Conservation (phyloP, 2,113 vertebrate species). For the Bungarus multicinctus region DNA sequence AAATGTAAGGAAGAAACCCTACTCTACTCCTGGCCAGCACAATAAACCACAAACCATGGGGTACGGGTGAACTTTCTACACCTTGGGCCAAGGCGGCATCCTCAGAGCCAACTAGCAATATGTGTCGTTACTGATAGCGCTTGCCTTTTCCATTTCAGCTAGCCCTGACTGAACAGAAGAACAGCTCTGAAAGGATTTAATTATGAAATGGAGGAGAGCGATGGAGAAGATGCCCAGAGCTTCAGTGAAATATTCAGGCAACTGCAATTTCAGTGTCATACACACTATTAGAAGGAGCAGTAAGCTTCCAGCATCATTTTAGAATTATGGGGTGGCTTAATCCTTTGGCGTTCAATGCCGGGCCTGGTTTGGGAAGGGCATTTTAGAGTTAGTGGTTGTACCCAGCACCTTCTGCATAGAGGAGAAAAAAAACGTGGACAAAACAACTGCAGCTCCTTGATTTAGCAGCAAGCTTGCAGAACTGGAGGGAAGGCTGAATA, state of each 20-base stretch:
- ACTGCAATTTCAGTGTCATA: neutral
- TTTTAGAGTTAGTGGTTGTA: neutral
- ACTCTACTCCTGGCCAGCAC: neutral
- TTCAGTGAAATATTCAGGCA: neutral
- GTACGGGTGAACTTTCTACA: neutral
- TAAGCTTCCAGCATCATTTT: neutral
- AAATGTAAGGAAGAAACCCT: neutral
- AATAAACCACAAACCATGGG: neutral
- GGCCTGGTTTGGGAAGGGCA: neutral
- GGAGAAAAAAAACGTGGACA: neutral
- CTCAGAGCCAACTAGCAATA: neutral
- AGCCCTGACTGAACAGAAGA: neutral
- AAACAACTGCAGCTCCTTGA: fast-evolving
- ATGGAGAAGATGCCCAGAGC: neutral
- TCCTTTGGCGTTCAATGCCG: neutral
- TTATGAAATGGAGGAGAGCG: neutral
- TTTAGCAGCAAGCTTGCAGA: fast-evolving
- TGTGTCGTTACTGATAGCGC: neutral
- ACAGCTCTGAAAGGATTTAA: conserved; percentile 3
- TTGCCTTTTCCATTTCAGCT: neutral
- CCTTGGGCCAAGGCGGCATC: neutral
- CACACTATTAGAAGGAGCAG: neutral
- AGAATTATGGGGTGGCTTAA: neutral
- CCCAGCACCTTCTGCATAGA: neutral
- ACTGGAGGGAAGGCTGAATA: conserved; percentile 11